Percentiles rank a stretch among this genome's conserved stretches.
phyloP scores from a whole-genome alignment of 1,140 invertebrate species.

The Lordiphosa stackelbergi region DNA sequence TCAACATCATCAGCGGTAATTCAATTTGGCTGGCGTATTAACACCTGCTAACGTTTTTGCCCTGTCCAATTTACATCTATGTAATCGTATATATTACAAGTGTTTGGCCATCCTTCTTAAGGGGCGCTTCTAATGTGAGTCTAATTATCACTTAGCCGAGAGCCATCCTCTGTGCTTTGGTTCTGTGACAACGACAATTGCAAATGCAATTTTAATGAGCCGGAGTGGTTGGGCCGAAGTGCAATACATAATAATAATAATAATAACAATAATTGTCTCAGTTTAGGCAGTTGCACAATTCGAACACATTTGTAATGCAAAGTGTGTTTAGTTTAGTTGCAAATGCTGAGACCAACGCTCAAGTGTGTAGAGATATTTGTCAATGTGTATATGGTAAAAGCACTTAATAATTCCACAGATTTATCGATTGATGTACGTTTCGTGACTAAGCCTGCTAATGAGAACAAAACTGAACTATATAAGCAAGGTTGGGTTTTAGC shows the following conservation, averaged over 20 bases:
- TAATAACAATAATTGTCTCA: slow-evolving; percentile 22
- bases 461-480: too few species aligned
- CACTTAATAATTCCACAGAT: too few species aligned
- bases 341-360: not conserved
- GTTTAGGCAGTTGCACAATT: slow-evolving; percentile 2
- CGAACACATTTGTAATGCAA: slow-evolving; percentile 45
- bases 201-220: slow-evolving; percentile 64
- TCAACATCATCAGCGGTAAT: slow-evolving; percentile 49
- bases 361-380: too few species aligned
- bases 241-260: slow-evolving; percentile 3
- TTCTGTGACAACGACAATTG: slow-evolving; percentile 15
- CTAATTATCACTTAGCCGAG: slow-evolving; percentile 38
- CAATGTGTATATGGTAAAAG: too few species aligned
- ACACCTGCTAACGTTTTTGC: slow-evolving; percentile 59
- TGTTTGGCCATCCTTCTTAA: slow-evolving; percentile 22
- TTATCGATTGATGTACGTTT: too few species aligned
- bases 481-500: too few species aligned
- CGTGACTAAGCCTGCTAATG: too few species aligned
- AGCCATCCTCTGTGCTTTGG: slow-evolving; percentile 5
- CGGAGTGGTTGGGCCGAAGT: not conserved
- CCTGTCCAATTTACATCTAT: not conserved
- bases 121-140: slow-evolving; percentile 19
- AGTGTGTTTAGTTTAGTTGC: slow-evolving; percentile 26
- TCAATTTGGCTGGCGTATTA: slow-evolving; percentile 61
- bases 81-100: slow-evolving; percentile 3